Conservation (phyloP, 2,888 invertebrate species). For the Hyles lineata region DNA sequence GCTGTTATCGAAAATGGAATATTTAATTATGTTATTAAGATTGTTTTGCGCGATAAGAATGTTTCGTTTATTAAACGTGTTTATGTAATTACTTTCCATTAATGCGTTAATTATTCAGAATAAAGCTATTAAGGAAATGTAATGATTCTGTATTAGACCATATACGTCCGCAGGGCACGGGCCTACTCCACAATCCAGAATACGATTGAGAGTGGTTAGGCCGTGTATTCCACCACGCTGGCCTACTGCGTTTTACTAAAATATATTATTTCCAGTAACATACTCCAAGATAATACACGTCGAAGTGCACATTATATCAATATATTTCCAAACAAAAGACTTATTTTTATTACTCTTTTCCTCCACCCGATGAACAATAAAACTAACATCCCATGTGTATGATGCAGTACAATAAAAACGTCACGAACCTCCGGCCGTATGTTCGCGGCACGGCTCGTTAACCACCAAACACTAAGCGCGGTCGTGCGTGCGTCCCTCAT, state of each 20-base stretch:
- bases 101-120: neutral
- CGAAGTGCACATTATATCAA: no score
- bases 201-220: no score
- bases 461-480: conserved; percentile 17
- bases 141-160: neutral
- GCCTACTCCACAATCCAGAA: no score
- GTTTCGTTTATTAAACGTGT: neutral
- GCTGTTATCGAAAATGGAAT: neutral
- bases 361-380: neutral
- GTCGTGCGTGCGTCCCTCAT: conserved; percentile 14
- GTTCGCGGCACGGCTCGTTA: conserved; percentile 23
- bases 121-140: neutral
- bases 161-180: no score
- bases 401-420: conserved; percentile 20
- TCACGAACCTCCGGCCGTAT: conserved; percentile 18
- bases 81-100: conserved; percentile 1
- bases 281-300: no score
- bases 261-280: no score
- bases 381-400: neutral
- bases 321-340: no score
- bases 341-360: neutral
- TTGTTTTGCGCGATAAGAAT: conserved; percentile 8
- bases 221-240: no score
- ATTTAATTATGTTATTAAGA: conserved; percentile 9
- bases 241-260: no score